Conservation (phyloP, 2,797 vertebrate genomes). For the Lates japonicus region DNA sequence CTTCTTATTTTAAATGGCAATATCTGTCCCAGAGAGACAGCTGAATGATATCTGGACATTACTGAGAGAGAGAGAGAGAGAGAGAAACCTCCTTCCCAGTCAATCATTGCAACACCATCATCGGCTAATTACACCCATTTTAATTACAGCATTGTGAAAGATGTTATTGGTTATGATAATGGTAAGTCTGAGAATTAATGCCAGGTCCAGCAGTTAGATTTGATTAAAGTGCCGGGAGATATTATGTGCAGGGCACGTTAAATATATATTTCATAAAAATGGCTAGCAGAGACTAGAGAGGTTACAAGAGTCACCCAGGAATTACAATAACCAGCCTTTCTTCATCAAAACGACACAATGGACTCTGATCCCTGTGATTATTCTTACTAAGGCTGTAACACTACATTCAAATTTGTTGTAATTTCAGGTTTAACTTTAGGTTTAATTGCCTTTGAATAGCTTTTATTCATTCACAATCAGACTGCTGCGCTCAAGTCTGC, state of each 20-base stretch:
- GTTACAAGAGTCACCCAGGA: background rate
- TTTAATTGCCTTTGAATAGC: conserved; percentile 22
- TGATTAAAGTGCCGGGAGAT: conserved; percentile 52
- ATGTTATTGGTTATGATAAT: conserved; percentile 63
- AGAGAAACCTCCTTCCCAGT: conserved; percentile 32
- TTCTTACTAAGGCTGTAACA: background rate
- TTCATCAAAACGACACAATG: conserved; percentile 25
- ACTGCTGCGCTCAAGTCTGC: background rate
- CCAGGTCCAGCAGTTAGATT: conserved; percentile 38
- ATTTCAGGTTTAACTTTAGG: conserved; percentile 22
- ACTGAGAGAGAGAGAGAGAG: conserved; percentile 15
- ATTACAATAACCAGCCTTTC: conserved; percentile 32
- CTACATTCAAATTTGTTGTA: background rate
- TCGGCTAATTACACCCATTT: conserved; percentile 59
- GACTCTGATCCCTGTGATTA: conserved; percentile 7
- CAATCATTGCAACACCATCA: conserved; percentile 27
- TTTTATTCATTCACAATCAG: background rate
- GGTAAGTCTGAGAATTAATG: conserved; percentile 53
- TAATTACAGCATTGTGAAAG: conserved; percentile 60
- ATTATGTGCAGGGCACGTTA: conserved; percentile 25
- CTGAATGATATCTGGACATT: conserved; percentile 7
- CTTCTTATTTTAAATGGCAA: conserved; percentile 57
- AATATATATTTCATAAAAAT: conserved; percentile 43
- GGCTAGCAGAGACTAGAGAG: conserved; percentile 19
- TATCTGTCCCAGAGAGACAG: conserved; percentile 34